phyloP scores from a whole-genome alignment of 2,113 vertebrate species.

The Malaclemys terrapin region DNA sequence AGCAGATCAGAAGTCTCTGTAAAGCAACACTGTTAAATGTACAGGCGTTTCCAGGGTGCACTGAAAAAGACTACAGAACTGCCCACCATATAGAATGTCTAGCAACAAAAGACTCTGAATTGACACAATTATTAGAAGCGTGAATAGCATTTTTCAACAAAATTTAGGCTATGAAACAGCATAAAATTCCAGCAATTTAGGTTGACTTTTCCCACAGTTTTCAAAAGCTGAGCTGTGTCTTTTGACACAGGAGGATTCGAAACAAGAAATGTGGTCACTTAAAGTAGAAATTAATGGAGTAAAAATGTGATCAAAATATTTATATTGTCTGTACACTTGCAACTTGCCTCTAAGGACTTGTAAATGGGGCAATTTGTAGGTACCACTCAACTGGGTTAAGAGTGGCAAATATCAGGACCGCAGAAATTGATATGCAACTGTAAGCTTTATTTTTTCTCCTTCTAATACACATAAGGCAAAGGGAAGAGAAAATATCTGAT shows the following conservation, averaged over 20 bases:
- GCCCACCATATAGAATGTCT: background rate
- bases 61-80: background rate
- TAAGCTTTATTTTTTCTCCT: background rate
- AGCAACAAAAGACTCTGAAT: background rate
- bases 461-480: too few relatives aligned
- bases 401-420: background rate
- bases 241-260: background rate
- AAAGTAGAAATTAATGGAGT: background rate
- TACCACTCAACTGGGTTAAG: background rate
- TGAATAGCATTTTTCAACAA: background rate
- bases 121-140: background rate
- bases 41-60: background rate
- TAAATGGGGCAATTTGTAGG: background rate
- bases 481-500: too few relatives aligned
- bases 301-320: fast-evolving
- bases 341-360: background rate
- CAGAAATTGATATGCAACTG: background rate
- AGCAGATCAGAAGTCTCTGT: background rate
- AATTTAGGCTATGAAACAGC: background rate
- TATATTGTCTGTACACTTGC: background rate
- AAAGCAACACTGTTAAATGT: background rate
- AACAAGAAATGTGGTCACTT: background rate
- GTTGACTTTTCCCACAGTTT: background rate
- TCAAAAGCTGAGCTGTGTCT: background rate
- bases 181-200: background rate